phyloP scores from a whole-genome alignment of 2,113 vertebrate species.

The Marmota flaviventris region DNA sequence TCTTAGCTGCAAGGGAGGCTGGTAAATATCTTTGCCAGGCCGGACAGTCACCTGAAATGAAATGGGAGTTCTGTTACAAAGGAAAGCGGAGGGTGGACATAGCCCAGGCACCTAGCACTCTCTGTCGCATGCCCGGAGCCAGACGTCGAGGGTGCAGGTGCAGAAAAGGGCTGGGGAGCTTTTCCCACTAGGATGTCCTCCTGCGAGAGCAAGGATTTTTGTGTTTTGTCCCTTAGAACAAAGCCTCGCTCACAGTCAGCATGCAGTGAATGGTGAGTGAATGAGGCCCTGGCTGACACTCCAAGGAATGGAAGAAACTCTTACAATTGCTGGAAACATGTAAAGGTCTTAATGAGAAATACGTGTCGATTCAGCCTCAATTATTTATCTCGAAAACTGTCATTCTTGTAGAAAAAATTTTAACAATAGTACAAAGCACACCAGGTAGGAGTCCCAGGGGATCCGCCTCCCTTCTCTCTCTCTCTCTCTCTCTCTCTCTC shows the following conservation, averaged over 20 bases:
- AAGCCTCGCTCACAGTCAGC: not conserved
- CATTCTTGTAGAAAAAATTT: not conserved
- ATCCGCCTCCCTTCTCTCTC: not conserved
- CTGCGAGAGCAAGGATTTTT: not conserved
- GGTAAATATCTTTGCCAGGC: not conserved
- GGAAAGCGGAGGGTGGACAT: not conserved
- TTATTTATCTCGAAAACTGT: slow-evolving; percentile 39
- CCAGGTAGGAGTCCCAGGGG: not conserved
- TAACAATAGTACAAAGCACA: not conserved
- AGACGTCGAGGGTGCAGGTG: not conserved
- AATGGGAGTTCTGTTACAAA: not conserved
- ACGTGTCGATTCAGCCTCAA: not conserved
- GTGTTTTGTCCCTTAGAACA: not conserved
- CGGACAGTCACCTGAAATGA: not conserved
- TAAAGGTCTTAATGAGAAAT: slow-evolving; percentile 11
- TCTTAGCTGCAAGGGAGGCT: slow-evolving; percentile 2
- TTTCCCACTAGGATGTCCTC: not conserved
- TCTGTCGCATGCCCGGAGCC: not conserved
- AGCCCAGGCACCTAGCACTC: not conserved
- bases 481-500: not conserved
- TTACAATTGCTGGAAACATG: not conserved
- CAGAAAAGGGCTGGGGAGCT: not conserved
- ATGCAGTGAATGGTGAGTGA: not conserved
- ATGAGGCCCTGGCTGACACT: not conserved
- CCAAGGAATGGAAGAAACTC: not conserved